Evolutionary conservation across 2,888 invertebrate genomes (phyloP), one percentile per base, ranked within the genome.

Genomic region (Tetramorium bicarinatum): DNA sequence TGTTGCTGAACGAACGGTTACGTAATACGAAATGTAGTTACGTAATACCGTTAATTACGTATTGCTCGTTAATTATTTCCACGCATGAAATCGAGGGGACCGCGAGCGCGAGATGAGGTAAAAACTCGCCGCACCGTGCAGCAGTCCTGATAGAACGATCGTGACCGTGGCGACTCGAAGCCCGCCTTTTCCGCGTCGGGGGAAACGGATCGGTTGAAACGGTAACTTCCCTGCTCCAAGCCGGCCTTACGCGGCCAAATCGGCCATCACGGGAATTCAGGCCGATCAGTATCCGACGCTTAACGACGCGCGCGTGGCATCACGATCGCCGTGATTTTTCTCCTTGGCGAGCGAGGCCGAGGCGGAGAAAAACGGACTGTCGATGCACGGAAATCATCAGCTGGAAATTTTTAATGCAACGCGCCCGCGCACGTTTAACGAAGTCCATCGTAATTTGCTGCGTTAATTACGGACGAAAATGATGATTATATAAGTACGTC

Each of bases 361-460:
- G 62, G 29, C n/a, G 3, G 18, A 38, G 34, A 79, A 79, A 62
- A 81, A 41, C 75, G 52, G 41, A 54, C 75, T 69, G 72, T 80
- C 80, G 80, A 72, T 75, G 75, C 81, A 29, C 81, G 76, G 75
- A 61, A 75, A 81, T 81, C 75, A 75, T 81, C 74, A 29, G 75
- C 81, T 81, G 81, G 81, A 81, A 81, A 81, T 75, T 81, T 81
- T 81, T 75, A 81, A 81, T 75, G 41, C 75, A 81, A 62, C 75
- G 47, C 21, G 69, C 71, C 21, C 67, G 76, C 67, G 61, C 61
- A 13, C 61, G 21, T 74, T 64, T 75, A 81, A 81, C 75, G 81
- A 81, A 62, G 61, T 81, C 54, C 61, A 38, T 49, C 62, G n/a
- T 81, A 81, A 81, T 81, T 81, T 62, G 52, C 75, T 62, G 81